phyloP scores from a whole-genome alignment of 2,888 invertebrate genomes.

The Phaonia tiefii region DNA sequence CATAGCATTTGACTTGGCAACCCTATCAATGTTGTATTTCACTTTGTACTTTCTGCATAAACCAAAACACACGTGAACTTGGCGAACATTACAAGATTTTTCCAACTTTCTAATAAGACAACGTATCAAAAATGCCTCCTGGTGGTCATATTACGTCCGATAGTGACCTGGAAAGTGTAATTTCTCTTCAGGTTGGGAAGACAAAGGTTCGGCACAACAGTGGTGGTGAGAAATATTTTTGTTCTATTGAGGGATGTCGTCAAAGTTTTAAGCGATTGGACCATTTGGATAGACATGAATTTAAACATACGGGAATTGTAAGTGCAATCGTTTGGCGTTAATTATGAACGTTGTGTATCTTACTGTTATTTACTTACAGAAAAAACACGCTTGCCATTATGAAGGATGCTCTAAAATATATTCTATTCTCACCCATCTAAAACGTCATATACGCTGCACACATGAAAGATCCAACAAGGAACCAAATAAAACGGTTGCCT shows the following conservation, averaged over 20 bases:
- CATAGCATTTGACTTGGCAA: too few relatives aligned
- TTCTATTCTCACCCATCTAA: slow-evolving; percentile 83
- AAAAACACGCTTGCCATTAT: slow-evolving; percentile 83
- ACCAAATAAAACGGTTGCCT: slow-evolving; percentile 71
- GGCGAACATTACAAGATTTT: too few relatives aligned
- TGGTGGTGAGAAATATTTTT: slow-evolving; percentile 78
- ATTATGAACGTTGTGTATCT: too few relatives aligned
- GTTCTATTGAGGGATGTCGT: slow-evolving; percentile 81
- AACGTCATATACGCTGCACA: slow-evolving; percentile 82
- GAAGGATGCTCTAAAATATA: slow-evolving; percentile 84
- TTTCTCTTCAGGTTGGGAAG: slow-evolving; percentile 69
- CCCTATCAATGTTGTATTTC: too few relatives aligned
- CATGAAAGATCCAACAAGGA: slow-evolving; percentile 77
- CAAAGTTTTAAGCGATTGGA: slow-evolving; percentile 82
- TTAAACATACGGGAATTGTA: slow-evolving; percentile 83
- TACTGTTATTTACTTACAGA: slow-evolving; percentile 80
- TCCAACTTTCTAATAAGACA: too few relatives aligned
- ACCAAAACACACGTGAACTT: too few relatives aligned
- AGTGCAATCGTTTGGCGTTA: too few relatives aligned
- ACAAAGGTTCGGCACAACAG: slow-evolving; percentile 68
- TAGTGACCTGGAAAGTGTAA: slow-evolving; percentile 76
- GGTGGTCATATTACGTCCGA: slow-evolving; percentile 73
- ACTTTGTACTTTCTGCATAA: too few relatives aligned
- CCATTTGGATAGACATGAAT: slow-evolving; percentile 82
- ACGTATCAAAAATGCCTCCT: slow-evolving; percentile 74